These are phyloP conservation scores for Nylanderia fulva DNA, from an alignment of 1,140 invertebrate genomes.

Conservation along the genomic window DNA sequence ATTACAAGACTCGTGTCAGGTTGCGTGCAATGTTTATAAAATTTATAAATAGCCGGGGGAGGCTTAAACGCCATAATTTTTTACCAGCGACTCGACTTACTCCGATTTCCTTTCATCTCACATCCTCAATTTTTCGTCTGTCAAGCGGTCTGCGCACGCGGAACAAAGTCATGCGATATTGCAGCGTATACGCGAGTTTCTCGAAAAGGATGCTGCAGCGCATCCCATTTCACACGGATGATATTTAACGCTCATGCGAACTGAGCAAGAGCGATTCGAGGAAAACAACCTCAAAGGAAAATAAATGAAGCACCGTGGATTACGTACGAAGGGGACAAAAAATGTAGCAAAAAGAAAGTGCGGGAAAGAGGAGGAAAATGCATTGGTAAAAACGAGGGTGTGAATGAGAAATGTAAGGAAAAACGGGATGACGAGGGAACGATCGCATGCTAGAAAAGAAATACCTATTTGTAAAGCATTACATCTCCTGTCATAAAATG, in stretches of 20 bases:
- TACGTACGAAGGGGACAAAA: constrained; percentile 17
- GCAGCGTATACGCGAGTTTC: constrained; percentile 11
- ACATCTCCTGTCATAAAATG: constrained; percentile 64
- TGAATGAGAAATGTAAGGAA: constrained; percentile 43
- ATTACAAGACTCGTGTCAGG: not conserved
- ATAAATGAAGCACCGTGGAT: constrained; percentile 61
- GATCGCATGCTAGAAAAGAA: constrained; percentile 40
- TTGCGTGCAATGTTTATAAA: not conserved
- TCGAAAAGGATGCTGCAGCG: constrained; percentile 43
- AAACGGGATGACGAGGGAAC: constrained; percentile 19
- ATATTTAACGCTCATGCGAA: constrained; percentile 67
- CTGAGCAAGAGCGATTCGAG: constrained; percentile 60
- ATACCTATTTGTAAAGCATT: constrained; percentile 59
- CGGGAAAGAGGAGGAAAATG: not conserved
- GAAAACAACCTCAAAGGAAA: constrained; percentile 62
- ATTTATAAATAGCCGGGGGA: not conserved
- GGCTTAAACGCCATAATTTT: constrained; percentile 10
- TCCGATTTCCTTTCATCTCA: constrained; percentile 30
- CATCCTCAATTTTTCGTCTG: constrained; percentile 58
- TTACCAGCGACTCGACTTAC: constrained; percentile 1
- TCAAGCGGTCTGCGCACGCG: not conserved
- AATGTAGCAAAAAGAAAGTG: constrained; percentile 7
- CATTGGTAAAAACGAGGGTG: constrained; percentile 4
- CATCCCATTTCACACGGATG: constrained; percentile 59
- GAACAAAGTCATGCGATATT: constrained; percentile 38